Percentiles rank a stretch among this genome's conserved stretches.
Conservation (phyloP, 2,113 vertebrate species). For the Mystacornis crossleyi region DNA sequence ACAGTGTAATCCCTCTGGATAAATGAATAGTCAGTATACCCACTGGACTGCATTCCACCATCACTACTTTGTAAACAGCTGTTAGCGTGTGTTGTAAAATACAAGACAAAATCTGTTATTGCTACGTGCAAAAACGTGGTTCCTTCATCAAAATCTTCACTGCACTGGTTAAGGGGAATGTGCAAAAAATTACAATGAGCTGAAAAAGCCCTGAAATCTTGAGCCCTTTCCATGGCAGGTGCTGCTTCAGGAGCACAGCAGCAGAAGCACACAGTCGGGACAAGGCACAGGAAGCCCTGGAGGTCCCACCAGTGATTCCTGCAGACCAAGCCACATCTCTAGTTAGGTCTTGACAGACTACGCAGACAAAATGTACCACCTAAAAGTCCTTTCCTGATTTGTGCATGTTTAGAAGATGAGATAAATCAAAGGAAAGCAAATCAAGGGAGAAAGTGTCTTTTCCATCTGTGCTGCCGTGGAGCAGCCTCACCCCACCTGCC, state of each 20-base stretch:
- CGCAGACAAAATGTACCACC: neutral
- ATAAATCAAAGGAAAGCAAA: neutral
- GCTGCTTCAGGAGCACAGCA: neutral
- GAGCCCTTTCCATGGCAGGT: neutral
- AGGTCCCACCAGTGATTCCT: neutral
- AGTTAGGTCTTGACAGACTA: neutral
- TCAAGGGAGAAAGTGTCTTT: neutral
- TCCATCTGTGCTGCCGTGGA: neutral
- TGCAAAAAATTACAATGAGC: neutral
- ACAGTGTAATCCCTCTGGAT: conserved; percentile 62
- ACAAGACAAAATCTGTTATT: conserved; percentile 41
- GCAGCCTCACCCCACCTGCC: neutral
- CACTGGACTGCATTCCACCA: conserved; percentile 51
- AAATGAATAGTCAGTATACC: conserved; percentile 65
- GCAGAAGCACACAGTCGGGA: rapidly evolving
- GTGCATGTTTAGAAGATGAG: neutral
- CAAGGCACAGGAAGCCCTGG: neutral
- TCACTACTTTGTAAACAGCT: conserved; percentile 50
- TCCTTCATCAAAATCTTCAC: neutral
- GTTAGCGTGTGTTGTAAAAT: conserved; percentile 10
- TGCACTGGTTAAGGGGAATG: neutral
- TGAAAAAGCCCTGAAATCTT: neutral
- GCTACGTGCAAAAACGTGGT: neutral
- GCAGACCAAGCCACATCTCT: neutral
- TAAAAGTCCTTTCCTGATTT: neutral